phyloP scores from a whole-genome alignment of 2,797 vertebrate genomes.

The Naso thynnoides region DNA sequence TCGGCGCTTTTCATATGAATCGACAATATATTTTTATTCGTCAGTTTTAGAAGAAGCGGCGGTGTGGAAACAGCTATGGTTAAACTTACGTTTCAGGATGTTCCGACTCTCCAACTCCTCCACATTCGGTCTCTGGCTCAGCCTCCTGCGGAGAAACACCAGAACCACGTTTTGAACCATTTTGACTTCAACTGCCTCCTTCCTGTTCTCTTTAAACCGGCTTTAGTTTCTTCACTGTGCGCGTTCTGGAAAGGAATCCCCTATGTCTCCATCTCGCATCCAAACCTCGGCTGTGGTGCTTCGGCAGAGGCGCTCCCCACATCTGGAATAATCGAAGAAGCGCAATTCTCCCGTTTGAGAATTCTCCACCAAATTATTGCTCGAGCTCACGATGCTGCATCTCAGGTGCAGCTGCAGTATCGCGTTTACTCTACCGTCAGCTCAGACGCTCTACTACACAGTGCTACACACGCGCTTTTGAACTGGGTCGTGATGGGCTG shows the following conservation, averaged over 20 bases:
- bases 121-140: constrained; percentile 98
- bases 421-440: background rate
- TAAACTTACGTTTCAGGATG: constrained; percentile 96
- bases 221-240: constrained; percentile 69
- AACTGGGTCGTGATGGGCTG: constrained; percentile 77
- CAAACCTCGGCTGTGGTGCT: constrained; percentile 80
- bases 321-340: constrained; percentile 75
- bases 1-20: background rate
- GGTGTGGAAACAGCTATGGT: background rate
- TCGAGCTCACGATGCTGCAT: constrained; percentile 30
- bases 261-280: constrained; percentile 84
- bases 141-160: constrained; percentile 97
- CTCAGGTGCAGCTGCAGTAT: constrained; percentile 8
- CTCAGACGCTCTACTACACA: constrained; percentile 27
- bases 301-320: constrained; percentile 80
- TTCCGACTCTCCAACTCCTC: constrained; percentile 98
- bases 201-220: constrained; percentile 49
- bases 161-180: constrained; percentile 97
- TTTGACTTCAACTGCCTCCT: constrained; percentile 1
- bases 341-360: constrained; percentile 36
- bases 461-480: constrained; percentile 61
- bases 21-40: background rate
- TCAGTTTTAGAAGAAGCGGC: too few relatives aligned
- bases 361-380: constrained; percentile 19
- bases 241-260: constrained; percentile 76